A percentile compares a stretch with the other conserved stretches of the same genome.
Conservation (phyloP, 2,113 vertebrate species). For the Psilopogon haemacephalus region DNA sequence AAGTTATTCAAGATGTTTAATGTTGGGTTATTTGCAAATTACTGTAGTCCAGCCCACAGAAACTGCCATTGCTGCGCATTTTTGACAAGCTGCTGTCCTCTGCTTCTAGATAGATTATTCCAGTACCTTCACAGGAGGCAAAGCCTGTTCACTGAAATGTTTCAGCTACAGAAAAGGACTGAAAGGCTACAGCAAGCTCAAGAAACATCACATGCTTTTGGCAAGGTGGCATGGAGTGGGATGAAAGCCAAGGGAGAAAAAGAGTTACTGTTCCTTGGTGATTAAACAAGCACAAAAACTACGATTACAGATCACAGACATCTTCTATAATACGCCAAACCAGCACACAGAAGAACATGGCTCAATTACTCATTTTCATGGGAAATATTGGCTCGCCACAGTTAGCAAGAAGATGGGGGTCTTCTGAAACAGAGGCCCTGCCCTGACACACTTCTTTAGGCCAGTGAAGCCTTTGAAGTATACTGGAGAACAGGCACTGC, state of each 20-base stretch:
- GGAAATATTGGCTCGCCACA: background rate
- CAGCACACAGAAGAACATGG: background rate
- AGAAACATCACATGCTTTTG: conserved; percentile 7
- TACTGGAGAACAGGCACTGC: background rate
- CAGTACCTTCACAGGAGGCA: background rate
- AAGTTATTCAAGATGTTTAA: background rate
- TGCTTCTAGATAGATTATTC: background rate
- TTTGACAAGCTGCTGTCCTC: background rate
- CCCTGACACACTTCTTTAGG: background rate
- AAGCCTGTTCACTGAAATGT: background rate
- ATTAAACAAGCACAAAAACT: conserved; percentile 32
- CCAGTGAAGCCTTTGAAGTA: background rate
- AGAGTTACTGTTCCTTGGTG: background rate
- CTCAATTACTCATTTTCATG: background rate
- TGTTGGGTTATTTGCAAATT: background rate
- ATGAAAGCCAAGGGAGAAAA: conserved; percentile 24
- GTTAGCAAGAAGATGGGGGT: background rate
- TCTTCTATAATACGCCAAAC: conserved; percentile 12
- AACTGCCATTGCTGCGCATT: background rate
- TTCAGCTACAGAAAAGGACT: background rate
- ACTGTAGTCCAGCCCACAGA: background rate
- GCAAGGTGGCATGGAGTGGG: background rate
- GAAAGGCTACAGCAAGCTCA: background rate
- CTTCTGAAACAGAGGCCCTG: background rate
- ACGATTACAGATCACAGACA: conserved; percentile 22